Evolutionary conservation across 2,113 vertebrate genomes (phyloP).

Genomic region (Australoheros scitulus): DNA sequence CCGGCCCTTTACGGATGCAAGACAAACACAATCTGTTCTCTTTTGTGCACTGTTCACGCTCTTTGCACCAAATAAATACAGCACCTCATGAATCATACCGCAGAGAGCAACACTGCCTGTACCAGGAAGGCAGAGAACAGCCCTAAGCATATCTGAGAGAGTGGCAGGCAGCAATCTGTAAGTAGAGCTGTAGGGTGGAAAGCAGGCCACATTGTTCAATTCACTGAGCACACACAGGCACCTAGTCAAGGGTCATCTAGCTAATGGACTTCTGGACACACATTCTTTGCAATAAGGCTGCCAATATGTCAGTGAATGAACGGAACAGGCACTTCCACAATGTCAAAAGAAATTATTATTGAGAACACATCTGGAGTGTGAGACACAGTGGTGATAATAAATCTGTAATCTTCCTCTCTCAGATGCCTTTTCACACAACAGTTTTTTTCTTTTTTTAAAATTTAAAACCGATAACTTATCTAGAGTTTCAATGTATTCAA

Average conservation of each 20-base stretch:
- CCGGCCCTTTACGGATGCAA: conserved; percentile 55
- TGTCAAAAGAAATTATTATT: conserved; percentile 44
- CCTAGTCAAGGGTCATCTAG: conserved; percentile 59
- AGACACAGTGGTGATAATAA: conserved; percentile 1
- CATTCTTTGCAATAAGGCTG: conserved; percentile 39
- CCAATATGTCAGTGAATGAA: conserved; percentile 20
- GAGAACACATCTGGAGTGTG: background rate
- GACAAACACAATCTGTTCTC: conserved; percentile 67
- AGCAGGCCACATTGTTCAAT: conserved; percentile 52
- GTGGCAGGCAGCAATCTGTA: conserved; percentile 73
- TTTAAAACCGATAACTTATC: background rate
- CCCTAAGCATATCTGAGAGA: conserved; percentile 57
- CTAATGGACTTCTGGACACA: conserved; percentile 68
- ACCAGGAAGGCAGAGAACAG: conserved; percentile 56
- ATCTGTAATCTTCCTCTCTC: conserved; percentile 24
- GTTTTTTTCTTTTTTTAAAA: background rate
- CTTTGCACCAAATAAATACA: conserved; percentile 76
- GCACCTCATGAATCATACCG: conserved; percentile 72
- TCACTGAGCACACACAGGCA: conserved; percentile 68
- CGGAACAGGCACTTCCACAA: conserved; percentile 28
- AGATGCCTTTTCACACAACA: conserved; percentile 3
- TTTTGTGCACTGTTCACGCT: conserved; percentile 73
- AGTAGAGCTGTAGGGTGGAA: conserved; percentile 61
- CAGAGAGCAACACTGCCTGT: conserved; percentile 57
- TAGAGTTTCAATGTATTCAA: background rate